Base-by-base conservation (phyloP, 1,140 invertebrate genomes). In the Dysdera silvatica region DNA sequence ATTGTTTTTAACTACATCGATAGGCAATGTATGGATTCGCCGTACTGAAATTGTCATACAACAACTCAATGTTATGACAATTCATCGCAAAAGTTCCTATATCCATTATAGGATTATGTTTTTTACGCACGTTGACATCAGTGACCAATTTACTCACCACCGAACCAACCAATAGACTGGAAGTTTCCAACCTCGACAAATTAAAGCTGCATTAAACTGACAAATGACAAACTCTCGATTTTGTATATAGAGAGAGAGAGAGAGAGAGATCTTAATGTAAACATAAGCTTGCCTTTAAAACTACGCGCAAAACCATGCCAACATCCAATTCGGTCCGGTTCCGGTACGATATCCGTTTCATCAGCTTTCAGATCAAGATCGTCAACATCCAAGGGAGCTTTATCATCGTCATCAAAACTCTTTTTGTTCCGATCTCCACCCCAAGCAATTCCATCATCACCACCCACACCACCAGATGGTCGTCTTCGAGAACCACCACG, bases 241-340 rank as follows among this genome's bases (percentile, higher is more conserved):
- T 53, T 8, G 35, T n/a, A 53, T n/a, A 53, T 32, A 12, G 4
- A 14, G 18, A 10, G 16, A 16, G n/a, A 31, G 16, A 29, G 31
- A 31, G 31, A n/a, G 16, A 35, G 14, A 41, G 10, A 5, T 26
- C 12, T 52, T 12, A 28, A 52, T 52, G 12, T 31, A 10, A 31
- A 16, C 14, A 2, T 24, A 12, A 5, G 5, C n/a, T 53, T 18
- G 60, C 63, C 63, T 59, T 51, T 55, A 14, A 65, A 60, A 26
- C 63, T 60, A 0, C 51, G 31, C 45, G 60, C 56, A 8, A 56
- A 65, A 1, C 57, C 63, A 49, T 65, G 63, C 63, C 63, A 65
- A 24, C 63, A 65, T 0, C 63, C 63, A 10, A 47, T 55, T 51
- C 63, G 37, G 23, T 65, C 63, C 20, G 53, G 54, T 23, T 65